Percentiles rank a stretch among this genome's conserved stretches.
Evolutionary conservation across 2,113 vertebrate species (phyloP).

Genomic region (Microtus ochrogaster): DNA sequence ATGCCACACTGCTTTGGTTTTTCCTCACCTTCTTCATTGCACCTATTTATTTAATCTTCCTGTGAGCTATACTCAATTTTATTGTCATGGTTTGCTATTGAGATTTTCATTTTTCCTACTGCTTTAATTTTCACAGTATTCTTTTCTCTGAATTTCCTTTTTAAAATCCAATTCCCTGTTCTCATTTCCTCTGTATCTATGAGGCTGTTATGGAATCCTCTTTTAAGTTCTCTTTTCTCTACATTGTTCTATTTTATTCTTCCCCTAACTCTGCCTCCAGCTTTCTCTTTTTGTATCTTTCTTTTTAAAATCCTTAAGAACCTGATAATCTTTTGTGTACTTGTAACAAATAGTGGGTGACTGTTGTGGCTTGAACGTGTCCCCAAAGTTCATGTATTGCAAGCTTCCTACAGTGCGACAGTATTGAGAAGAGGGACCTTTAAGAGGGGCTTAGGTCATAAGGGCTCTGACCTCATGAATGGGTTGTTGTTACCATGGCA

Average conservation of each 20-base stretch:
- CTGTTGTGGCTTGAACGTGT: not conserved
- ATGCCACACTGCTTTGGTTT: not conserved
- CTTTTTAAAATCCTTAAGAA: not conserved
- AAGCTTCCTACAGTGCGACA: not conserved
- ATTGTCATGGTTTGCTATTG: not conserved
- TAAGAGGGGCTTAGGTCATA: not conserved
- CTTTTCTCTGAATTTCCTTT: not conserved
- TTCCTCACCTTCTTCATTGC: not conserved
- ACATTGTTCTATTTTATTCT: not conserved
- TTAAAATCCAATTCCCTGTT: not conserved
- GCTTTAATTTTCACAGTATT: not conserved
- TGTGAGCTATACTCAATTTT: not conserved
- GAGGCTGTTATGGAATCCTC: not conserved
- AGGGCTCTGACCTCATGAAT: not conserved
- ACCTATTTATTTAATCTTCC: constrained; percentile 8
- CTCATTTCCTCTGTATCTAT: not conserved
- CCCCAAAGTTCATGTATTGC: not conserved
- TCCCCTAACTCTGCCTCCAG: not conserved
- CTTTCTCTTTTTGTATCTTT: not conserved
- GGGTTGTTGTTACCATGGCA: not conserved
- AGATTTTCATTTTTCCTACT: not conserved
- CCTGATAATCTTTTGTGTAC: not conserved
- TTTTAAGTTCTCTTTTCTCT: not conserved
- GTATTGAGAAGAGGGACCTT: not conserved
- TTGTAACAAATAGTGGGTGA: not conserved